Conservation (phyloP, 2,888 invertebrate species). For the Heliconius ismenius region DNA sequence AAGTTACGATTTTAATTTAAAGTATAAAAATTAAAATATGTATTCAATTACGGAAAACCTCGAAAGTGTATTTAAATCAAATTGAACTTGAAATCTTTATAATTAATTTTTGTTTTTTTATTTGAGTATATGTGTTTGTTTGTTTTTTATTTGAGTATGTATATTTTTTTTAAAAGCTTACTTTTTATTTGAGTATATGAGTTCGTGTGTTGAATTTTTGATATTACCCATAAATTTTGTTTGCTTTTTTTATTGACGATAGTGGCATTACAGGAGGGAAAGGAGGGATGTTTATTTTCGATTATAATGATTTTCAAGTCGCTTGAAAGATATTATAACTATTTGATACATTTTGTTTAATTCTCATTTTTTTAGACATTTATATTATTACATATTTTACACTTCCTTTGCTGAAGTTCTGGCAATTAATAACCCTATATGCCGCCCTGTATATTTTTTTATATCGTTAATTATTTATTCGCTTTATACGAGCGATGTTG, state of each 20-base stretch:
- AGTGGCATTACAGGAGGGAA: too few relatives aligned
- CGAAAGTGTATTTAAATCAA: not conserved
- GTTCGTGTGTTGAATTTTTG: not conserved
- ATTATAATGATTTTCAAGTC: not conserved
- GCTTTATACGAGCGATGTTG: slow-evolving; percentile 24
- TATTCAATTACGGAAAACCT: slow-evolving; percentile 12
- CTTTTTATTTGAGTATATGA: not conserved
- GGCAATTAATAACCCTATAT: not conserved
- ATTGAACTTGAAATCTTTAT: not conserved
- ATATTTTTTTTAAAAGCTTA: not conserved
- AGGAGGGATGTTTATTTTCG: too few relatives aligned
- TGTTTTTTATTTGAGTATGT: not conserved
- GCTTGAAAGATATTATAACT: not conserved
- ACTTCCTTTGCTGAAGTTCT: not conserved
- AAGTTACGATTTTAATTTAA: too few relatives aligned
- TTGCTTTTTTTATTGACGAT: too few relatives aligned
- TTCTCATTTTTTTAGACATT: too few relatives aligned
- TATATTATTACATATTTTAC: too few relatives aligned
- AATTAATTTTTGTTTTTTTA: not conserved
- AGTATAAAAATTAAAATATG: too few relatives aligned
- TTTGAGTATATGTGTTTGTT: not conserved
- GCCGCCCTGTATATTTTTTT: not conserved
- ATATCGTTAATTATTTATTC: not conserved
- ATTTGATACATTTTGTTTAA: not conserved
- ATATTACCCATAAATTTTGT: too few relatives aligned